These are phyloP conservation scores for Aleadryas rufinucha DNA, from an alignment of 2,113 vertebrate genomes.

Conservation along the genomic window DNA sequence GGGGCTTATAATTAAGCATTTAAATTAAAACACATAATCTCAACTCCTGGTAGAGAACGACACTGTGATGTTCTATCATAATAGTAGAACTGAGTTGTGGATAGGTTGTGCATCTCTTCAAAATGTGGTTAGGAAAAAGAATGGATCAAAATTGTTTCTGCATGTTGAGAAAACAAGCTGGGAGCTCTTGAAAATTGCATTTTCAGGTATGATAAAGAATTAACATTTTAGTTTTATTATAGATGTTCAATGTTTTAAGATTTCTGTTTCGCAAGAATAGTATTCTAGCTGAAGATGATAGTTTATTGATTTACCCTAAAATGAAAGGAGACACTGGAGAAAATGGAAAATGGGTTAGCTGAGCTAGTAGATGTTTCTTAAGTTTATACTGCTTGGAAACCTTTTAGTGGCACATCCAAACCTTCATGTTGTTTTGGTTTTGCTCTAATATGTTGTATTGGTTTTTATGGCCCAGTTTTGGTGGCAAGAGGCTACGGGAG, in stretches of 20 bases:
- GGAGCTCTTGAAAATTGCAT: neutral
- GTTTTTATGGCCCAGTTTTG: neutral
- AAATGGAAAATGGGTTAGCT: neutral
- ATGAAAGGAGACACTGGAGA: neutral
- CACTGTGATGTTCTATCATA: neutral
- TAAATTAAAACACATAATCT: neutral
- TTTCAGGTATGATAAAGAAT: neutral
- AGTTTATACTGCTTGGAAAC: neutral
- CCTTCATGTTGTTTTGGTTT: neutral
- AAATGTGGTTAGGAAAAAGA: neutral
- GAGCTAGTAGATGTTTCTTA: neutral
- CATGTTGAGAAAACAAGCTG: neutral
- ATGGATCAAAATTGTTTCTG: neutral
- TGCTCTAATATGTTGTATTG: neutral
- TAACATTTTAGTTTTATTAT: neutral
- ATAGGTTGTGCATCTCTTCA: neutral
- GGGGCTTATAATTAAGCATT: neutral
- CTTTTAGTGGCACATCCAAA: neutral
- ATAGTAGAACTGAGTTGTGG: neutral
- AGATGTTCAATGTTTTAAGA: neutral
- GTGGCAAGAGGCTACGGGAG: neutral
- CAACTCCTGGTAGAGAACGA: neutral
- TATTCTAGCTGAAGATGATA: neutral
- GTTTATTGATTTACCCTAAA: neutral
- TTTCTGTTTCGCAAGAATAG: neutral